These are phyloP conservation scores for Rhopalosiphum padi DNA, from an alignment of 1,140 invertebrate species.

Conservation along the genomic window DNA sequence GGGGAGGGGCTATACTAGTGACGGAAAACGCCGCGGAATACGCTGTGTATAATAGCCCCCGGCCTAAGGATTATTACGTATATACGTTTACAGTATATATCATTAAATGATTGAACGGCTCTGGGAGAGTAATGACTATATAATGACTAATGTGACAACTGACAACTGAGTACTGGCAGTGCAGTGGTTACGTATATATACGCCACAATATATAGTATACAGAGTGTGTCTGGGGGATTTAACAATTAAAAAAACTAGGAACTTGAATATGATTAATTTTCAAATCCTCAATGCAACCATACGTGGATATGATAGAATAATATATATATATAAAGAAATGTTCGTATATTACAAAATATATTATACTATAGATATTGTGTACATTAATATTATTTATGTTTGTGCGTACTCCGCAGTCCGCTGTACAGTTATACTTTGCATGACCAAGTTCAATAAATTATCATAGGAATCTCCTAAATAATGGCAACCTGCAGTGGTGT, in stretches of 20 bases:
- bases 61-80: background rate
- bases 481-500: too few relatives aligned
- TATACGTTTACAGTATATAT: background rate
- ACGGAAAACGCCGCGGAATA: too few relatives aligned
- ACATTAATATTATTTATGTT: background rate
- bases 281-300: background rate
- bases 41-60: too few relatives aligned
- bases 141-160: background rate
- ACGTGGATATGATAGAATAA: background rate
- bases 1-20: too few relatives aligned
- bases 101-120: background rate
- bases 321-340: background rate
- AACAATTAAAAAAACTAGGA: background rate
- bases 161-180: background rate
- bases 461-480: background rate
- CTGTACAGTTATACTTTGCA: background rate
- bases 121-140: background rate
- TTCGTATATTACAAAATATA: background rate
- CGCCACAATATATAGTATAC: background rate
- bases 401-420: background rate
- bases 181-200: background rate
- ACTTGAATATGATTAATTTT: background rate
- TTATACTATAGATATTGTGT: background rate
- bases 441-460: background rate
- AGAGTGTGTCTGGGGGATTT: background rate